Conservation (phyloP, 2,113 vertebrate species). For the Gambusia affinis region DNA sequence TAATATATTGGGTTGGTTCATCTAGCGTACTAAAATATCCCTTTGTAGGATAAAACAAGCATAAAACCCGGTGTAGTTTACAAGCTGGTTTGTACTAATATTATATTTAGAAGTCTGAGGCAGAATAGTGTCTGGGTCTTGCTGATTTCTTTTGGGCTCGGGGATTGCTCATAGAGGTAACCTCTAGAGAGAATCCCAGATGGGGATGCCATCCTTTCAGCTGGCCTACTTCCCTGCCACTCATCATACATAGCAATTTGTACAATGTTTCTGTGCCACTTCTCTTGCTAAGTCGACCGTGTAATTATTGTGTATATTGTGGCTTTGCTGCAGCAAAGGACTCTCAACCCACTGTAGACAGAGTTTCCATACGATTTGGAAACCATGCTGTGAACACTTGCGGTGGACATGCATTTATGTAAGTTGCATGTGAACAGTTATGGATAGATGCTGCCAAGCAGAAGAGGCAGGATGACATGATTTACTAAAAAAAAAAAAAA, state of each 20-base stretch:
- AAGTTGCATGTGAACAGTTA: neutral
- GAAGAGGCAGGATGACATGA: slow-evolving; percentile 7
- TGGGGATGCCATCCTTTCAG: slow-evolving; percentile 61
- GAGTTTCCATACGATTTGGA: slow-evolving; percentile 27
- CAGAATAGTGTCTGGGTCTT: slow-evolving; percentile 31
- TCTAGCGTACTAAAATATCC: slow-evolving; percentile 34
- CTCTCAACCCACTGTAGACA: slow-evolving; percentile 20
- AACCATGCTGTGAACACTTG: neutral
- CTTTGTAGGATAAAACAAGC: slow-evolving; percentile 18
- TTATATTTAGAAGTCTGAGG: slow-evolving; percentile 27
- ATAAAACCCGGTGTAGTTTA: slow-evolving; percentile 26
- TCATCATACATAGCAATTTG: slow-evolving; percentile 63
- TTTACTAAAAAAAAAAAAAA: neutral
- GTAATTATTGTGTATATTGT: slow-evolving; percentile 63
- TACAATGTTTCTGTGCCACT: slow-evolving; percentile 51
- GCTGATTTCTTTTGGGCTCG: slow-evolving; percentile 22
- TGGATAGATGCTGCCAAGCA: neutral
- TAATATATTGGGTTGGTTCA: slow-evolving; percentile 23
- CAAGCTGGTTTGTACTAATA: slow-evolving; percentile 37
- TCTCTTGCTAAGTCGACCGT: slow-evolving; percentile 59
- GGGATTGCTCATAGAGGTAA: slow-evolving; percentile 44
- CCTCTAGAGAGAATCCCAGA: slow-evolving; percentile 64
- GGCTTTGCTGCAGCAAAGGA: slow-evolving; percentile 31
- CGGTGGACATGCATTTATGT: neutral
- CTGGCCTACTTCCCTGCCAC: slow-evolving; percentile 66